These are phyloP conservation scores for Dolichotis patagonum DNA, from an alignment of 2,113 vertebrate species.

Conservation along the genomic window DNA sequence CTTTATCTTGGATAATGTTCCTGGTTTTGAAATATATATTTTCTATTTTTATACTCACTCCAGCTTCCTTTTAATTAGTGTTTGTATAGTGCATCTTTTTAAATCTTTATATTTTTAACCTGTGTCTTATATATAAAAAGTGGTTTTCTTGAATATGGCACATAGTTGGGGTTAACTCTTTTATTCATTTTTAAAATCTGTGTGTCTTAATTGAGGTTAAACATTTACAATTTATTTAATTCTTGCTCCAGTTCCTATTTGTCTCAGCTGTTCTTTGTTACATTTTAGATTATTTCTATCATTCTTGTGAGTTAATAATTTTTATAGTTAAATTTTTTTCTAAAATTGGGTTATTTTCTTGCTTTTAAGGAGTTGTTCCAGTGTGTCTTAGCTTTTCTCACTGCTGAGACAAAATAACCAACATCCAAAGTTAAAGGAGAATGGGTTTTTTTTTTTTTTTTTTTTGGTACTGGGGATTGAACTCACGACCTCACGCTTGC, in stretches of 20 bases:
- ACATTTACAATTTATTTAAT: conserved; percentile 20
- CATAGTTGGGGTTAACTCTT: not conserved
- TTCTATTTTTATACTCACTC: not conserved
- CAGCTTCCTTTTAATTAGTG: not conserved
- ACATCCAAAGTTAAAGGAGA: not conserved
- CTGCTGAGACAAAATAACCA: no score
- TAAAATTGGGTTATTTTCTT: not conserved
- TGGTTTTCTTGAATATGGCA: not conserved
- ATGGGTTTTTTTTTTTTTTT: not conserved
- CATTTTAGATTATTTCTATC: not conserved
- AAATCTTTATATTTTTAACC: not conserved
- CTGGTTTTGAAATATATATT: not conserved
- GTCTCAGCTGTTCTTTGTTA: not conserved
- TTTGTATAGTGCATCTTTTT: not conserved
- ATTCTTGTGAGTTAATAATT: not conserved
- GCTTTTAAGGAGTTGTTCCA: not conserved
- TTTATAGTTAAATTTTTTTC: conserved; percentile 10
- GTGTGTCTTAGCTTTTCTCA: no score
- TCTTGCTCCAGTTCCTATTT: not conserved
- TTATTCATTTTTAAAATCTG: not conserved
- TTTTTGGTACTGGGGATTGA: no score
- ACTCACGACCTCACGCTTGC: no score
- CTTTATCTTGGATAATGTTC: not conserved
- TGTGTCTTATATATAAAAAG: not conserved
- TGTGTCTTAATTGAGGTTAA: not conserved